phyloP scores from a whole-genome alignment of 2,113 vertebrate species.

The Hystrix cristata region DNA sequence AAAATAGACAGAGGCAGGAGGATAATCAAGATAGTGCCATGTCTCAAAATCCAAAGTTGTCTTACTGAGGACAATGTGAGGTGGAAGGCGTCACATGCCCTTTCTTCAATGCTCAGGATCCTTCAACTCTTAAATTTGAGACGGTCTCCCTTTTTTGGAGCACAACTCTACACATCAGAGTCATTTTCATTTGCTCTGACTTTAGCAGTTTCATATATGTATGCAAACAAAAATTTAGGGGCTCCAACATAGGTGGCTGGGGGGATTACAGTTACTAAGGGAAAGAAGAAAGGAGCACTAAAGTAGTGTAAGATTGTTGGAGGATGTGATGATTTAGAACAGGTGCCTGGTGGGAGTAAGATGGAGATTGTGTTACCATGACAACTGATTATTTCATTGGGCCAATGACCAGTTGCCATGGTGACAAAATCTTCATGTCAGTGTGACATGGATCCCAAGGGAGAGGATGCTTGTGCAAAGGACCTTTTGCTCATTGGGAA shows the following conservation, averaged over 20 bases:
- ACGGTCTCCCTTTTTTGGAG: not conserved
- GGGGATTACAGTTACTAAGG: slow-evolving; percentile 12
- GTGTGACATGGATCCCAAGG: slow-evolving; percentile 81
- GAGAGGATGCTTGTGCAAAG: slow-evolving; percentile 81
- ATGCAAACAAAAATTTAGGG: slow-evolving; percentile 25
- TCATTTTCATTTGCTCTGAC: slow-evolving; percentile 33
- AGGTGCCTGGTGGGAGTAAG: slow-evolving; percentile 82
- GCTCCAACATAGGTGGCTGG: not conserved
- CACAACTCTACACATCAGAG: not conserved
- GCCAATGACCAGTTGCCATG: slow-evolving; percentile 83
- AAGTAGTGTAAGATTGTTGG: slow-evolving; percentile 59
- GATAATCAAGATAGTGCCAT: not conserved
- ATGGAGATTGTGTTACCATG: slow-evolving; percentile 82
- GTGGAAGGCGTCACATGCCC: not conserved
- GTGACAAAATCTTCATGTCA: slow-evolving; percentile 81
- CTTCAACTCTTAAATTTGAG: slow-evolving; percentile 3
- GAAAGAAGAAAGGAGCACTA: slow-evolving; percentile 57
- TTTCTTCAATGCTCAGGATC: not conserved
- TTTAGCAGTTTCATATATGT: slow-evolving; percentile 10
- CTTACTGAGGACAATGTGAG: not conserved
- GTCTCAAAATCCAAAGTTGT: slow-evolving; percentile 48
- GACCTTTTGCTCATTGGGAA: slow-evolving; percentile 79
- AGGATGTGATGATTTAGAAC: slow-evolving; percentile 77
- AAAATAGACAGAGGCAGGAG: not conserved
- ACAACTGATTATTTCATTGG: slow-evolving; percentile 84